Evolutionary conservation across 1,140 invertebrate species (phyloP).

Genomic region (honey bee (Apis mellifera)): Amel_HAv3.1 CM009943.2:10966501-10967000

Average conservation of each 20-base stretch:
- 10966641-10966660: slow-evolving; percentile 62
- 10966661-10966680: slow-evolving; percentile 68
- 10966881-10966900: no score
- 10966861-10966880: no score
- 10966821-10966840: no score
- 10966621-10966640: slow-evolving; percentile 52
- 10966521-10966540: slow-evolving; percentile 58
- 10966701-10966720: slow-evolving; percentile 29
- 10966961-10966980: no score
- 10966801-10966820: neutral
- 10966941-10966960: no score
- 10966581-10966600: slow-evolving; percentile 53
- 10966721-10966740: neutral
- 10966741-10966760: neutral
- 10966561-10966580: slow-evolving; percentile 65
- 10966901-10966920: no score
- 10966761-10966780: neutral
- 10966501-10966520: slow-evolving; percentile 59
- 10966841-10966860: no score
- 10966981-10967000: no score
- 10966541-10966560: slow-evolving; percentile 32
- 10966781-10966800: neutral
- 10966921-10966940: no score
- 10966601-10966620: slow-evolving; percentile 44
- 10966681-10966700: slow-evolving; percentile 14